phyloP scores from a whole-genome alignment of 2,113 vertebrate genomes.

The Barnardius zonarius region DNA sequence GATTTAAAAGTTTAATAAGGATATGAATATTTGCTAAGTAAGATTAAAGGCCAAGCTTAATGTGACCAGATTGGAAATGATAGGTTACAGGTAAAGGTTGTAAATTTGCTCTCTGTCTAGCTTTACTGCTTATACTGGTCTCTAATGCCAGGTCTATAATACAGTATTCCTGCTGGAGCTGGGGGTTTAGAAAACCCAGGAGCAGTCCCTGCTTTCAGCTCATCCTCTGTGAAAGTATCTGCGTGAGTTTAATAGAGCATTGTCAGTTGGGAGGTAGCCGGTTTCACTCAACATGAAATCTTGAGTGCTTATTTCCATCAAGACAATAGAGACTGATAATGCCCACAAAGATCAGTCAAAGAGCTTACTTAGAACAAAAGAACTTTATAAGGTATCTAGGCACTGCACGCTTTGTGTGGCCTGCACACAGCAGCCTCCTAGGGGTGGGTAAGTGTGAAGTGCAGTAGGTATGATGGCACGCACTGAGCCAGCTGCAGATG shows the following conservation, averaged over 20 bases:
- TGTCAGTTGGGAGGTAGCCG: background rate
- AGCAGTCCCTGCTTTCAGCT: background rate
- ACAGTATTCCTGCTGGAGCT: background rate
- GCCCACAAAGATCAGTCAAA: no score
- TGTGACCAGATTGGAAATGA: accelerated
- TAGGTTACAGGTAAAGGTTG: background rate
- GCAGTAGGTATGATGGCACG: background rate
- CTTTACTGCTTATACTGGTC: background rate
- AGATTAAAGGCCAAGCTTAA: background rate
- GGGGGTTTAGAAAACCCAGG: background rate
- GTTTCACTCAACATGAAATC: background rate
- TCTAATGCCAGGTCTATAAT: background rate
- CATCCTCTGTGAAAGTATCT: background rate
- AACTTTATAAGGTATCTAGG: background rate
- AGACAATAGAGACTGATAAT: background rate
- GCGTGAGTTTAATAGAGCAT: background rate
- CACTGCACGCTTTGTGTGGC: accelerated
- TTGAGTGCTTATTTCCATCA: background rate
- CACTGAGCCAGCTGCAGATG: accelerated
- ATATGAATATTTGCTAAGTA: background rate
- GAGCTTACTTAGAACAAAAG: background rate
- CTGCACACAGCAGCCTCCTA: background rate
- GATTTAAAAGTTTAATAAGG: background rate
- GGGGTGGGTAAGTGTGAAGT: accelerated
- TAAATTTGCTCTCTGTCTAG: background rate